Base-by-base conservation (phyloP, 2,797 vertebrate genomes). In the Syndactyla subalaris region DNA sequence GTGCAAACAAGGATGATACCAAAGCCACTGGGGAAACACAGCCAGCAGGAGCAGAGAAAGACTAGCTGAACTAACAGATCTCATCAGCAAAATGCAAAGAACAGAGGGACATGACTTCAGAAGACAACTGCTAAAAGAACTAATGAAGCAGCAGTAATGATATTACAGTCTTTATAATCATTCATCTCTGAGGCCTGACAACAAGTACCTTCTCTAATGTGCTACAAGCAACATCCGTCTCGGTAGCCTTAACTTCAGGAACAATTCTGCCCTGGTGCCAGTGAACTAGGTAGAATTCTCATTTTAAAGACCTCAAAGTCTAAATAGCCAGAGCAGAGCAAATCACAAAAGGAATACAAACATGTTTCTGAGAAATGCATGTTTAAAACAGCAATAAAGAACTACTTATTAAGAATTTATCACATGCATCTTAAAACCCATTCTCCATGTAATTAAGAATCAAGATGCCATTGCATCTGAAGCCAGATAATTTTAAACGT, bases 351-450 rank as follows among this genome's bases (percentile, higher is more conserved):
- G n/a, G 12, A 87, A 71, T 54, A 65, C 12, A 34, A 78, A 86
- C 30, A 72, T n/a, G 8, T 67, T 82, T 76, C 59, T 79, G 58
- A 92, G 67, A 93, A 76, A 63, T 34, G 65, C 30, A 22, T 54
- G 51, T 82, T 88, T 55, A 79, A 79, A 91, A 49, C 16, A 78
- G 34, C 41, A 87, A 22, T 82, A 73, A 68, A 46, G n/a, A 93
- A 54, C 43, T 51, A 66, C 63, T 92, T 36, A 87, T 43, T 59
- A 92, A 82, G 68, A 95, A 89, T 88, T 92, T 48, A 85, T 83
- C 52, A 79, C 32, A 71, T 19, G 51, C 57, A 88, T 76, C 75
- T 66, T 45, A 73, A 95, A 91, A 19, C 7, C 4, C 4, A 62
- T 66, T 85, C 46, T 55, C 75, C 48, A 23, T 24, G 17, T 68